phyloP scores from a whole-genome alignment of 2,113 vertebrate species.

The Phalacrocorax brasilianus region DNA sequence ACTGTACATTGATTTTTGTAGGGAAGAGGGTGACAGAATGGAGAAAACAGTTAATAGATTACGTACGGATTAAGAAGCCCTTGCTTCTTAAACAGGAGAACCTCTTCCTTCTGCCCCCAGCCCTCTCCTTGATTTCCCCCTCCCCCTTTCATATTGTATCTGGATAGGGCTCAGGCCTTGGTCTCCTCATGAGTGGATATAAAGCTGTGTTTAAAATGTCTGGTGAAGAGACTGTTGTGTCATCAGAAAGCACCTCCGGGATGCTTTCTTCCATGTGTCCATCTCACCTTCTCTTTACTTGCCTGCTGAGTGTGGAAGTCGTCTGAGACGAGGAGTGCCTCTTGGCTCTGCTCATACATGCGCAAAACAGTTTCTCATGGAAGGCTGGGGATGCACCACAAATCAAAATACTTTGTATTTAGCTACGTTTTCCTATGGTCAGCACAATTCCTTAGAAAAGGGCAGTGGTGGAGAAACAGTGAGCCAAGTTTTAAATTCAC shows the following conservation, averaged over 20 bases:
- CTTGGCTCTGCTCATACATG: not conserved
- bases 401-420: not conserved
- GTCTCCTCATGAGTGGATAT: not conserved
- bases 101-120: accelerated
- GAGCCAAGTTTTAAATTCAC: not conserved
- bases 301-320: not conserved
- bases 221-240: not conserved
- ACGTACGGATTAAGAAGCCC: too few relatives aligned
- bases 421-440: not conserved
- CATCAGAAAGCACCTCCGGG: not conserved
- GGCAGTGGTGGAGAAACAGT: not conserved
- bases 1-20: not conserved
- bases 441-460: not conserved
- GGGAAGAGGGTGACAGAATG: not conserved
- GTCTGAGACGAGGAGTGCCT: not conserved
- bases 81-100: not conserved
- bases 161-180: not conserved
- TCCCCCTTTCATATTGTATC: not conserved
- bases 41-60: not conserved
- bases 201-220: not conserved
- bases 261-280: not conserved
- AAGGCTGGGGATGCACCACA: not conserved
- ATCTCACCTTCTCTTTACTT: not conserved
- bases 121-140: too few relatives aligned
- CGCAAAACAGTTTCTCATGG: not conserved